phyloP scores from a whole-genome alignment of 2,113 vertebrate genomes.

The Poeciliopsis prolifica region DNA sequence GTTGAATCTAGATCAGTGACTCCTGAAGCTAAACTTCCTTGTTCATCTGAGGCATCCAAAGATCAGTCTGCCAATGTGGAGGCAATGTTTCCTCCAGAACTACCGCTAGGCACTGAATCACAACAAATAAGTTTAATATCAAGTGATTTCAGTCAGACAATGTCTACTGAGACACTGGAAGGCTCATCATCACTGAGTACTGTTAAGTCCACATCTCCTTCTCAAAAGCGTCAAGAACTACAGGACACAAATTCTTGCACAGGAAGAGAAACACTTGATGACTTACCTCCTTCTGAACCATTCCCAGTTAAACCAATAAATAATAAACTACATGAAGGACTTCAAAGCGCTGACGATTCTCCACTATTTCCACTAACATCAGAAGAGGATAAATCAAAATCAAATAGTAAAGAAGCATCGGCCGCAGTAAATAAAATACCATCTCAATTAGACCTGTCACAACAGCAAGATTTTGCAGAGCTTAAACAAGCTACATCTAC shows the following conservation, averaged over 20 bases:
- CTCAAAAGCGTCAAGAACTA: slow-evolving; percentile 25
- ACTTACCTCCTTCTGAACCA: slow-evolving; percentile 10
- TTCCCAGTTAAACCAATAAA: slow-evolving; percentile 13
- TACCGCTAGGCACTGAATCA: slow-evolving; percentile 14
- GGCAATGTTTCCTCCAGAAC: background rate
- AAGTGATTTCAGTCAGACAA: background rate
- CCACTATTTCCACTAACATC: slow-evolving; percentile 25
- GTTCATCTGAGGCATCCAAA: slow-evolving; percentile 15
- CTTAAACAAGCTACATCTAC: slow-evolving; percentile 4
- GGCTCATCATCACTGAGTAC: background rate
- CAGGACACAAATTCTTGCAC: slow-evolving; percentile 10
- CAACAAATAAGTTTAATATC: slow-evolving; percentile 3
- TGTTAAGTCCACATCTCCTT: slow-evolving; percentile 1
- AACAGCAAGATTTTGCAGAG: slow-evolving; percentile 29
- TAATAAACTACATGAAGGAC: slow-evolving; percentile 2
- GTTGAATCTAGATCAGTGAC: slow-evolving; percentile 10
- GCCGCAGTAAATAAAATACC: background rate
- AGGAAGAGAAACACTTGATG: slow-evolving; percentile 3
- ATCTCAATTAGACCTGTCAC: slow-evolving; percentile 6
- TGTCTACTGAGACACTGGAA: slow-evolving; percentile 1
- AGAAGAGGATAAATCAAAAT: slow-evolving; percentile 11
- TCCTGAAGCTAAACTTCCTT: background rate
- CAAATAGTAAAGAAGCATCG: background rate
- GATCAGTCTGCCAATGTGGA: background rate
- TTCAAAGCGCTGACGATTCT: slow-evolving; percentile 5